These are phyloP conservation scores for Cichlasoma orientale DNA, from an alignment of 2,797 vertebrate genomes.

Conservation along the genomic window DNA sequence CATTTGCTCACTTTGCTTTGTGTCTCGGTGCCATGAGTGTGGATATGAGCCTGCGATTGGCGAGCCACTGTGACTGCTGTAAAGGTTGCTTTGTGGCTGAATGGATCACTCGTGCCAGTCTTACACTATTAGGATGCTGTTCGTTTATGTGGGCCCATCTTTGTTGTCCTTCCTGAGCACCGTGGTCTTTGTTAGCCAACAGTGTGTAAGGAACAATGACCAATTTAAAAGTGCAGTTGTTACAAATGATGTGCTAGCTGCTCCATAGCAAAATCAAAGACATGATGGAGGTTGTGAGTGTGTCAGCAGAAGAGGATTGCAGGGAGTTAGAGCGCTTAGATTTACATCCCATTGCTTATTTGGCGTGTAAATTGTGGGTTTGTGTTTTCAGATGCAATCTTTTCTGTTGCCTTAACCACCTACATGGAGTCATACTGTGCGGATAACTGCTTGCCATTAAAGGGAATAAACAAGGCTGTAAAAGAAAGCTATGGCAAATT, in stretches of 20 bases:
- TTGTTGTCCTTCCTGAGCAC: conserved; percentile 3
- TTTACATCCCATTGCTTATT: conserved; percentile 65
- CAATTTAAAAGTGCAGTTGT: conserved; percentile 82
- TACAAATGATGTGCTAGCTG: conserved; percentile 74
- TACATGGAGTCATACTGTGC: conserved; percentile 77
- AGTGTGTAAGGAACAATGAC: conserved; percentile 56
- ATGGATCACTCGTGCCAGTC: conserved; percentile 59
- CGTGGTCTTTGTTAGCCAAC: conserved; percentile 33
- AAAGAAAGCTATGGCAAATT: conserved; percentile 70
- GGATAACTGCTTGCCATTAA: conserved; percentile 77
- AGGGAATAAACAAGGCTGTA: conserved; percentile 78
- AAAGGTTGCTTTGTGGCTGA: conserved; percentile 73
- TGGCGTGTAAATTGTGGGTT: conserved; percentile 62
- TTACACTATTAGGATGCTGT: conserved; percentile 59
- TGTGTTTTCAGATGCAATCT: conserved; percentile 76
- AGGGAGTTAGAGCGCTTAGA: conserved; percentile 59
- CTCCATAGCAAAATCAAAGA: conserved; percentile 67
- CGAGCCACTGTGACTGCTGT: conserved; percentile 75
- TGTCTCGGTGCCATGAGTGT: conserved; percentile 69
- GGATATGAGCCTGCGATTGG: conserved; percentile 71
- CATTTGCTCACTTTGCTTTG: conserved; percentile 59
- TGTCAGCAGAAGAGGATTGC: conserved; percentile 62
- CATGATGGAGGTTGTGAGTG: conserved; percentile 66
- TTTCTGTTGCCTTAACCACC: conserved; percentile 78
- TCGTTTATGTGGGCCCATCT: conserved; percentile 51